Evolutionary conservation across 2,888 invertebrate species (phyloP).

Genomic region (Pterostichus madidus): DNA sequence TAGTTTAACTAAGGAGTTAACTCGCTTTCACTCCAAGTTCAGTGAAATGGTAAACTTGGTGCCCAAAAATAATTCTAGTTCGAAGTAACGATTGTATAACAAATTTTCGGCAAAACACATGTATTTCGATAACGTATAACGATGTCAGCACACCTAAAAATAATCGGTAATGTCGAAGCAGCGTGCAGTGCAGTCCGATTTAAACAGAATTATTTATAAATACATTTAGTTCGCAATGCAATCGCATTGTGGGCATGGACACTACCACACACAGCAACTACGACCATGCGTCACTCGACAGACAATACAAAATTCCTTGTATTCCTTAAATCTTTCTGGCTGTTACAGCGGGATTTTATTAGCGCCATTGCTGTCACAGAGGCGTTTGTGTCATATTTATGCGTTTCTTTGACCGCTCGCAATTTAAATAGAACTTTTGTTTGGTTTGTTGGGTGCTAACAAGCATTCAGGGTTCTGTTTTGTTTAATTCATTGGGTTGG

Average conservation of each 20-base stretch:
- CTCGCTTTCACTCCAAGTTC: too few species aligned
- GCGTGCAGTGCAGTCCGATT: conserved; percentile 49
- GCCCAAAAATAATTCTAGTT: conserved; percentile 6
- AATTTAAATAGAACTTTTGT: conserved; percentile 20
- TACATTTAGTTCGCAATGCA: conserved; percentile 58
- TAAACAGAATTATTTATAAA: conserved; percentile 62
- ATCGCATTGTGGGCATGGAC: conserved; percentile 46
- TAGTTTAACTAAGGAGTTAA: too few species aligned
- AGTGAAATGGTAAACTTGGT: too few species aligned
- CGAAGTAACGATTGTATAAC: not conserved
- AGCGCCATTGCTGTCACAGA: conserved; percentile 29
- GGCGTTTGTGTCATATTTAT: conserved; percentile 52
- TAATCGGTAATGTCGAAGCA: conserved; percentile 56
- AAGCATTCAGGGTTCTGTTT: conserved; percentile 23
- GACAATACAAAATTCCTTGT: conserved; percentile 53
- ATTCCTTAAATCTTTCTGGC: conserved; percentile 52
- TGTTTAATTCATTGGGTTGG: conserved; percentile 23
- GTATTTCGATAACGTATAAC: conserved; percentile 47
- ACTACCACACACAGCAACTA: conserved; percentile 9
- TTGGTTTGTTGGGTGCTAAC: conserved; percentile 36
- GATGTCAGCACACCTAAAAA: conserved; percentile 52
- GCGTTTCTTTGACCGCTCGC: conserved; percentile 37
- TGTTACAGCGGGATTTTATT: conserved; percentile 22
- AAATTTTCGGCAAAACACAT: conserved; percentile 26
- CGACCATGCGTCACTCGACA: conserved; percentile 54